Percentiles rank a stretch among this genome's conserved stretches.
These are phyloP conservation scores for Plectropomus leopardus DNA, from an alignment of 2,113 vertebrate genomes.

Conservation along the genomic window DNA sequence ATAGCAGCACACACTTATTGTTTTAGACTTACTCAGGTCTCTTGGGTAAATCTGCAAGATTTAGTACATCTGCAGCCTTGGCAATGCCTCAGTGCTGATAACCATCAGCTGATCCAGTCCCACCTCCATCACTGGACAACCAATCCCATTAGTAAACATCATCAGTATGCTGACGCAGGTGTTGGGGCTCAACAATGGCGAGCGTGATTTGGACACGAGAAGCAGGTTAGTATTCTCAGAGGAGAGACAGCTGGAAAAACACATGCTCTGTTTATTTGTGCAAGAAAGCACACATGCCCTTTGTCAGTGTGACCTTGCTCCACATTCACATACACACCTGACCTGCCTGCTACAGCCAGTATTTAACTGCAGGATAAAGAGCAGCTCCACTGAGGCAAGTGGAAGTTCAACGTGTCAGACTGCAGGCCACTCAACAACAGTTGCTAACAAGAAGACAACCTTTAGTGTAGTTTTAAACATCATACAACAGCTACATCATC, in stretches of 20 bases:
- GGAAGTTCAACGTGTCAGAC: neutral
- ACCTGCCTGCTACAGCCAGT: slow-evolving; percentile 3
- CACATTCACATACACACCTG: slow-evolving; percentile 16
- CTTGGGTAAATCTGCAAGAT: slow-evolving; percentile 38
- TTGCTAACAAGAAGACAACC: neutral
- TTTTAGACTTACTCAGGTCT: slow-evolving; percentile 55
- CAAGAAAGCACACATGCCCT: slow-evolving; percentile 37
- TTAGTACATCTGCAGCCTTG: slow-evolving; percentile 40
- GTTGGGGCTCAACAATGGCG: slow-evolving; percentile 18
- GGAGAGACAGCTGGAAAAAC: slow-evolving; percentile 33
- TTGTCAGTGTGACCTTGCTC: slow-evolving; percentile 51
- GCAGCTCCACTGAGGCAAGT: neutral
- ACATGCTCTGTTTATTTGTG: slow-evolving; percentile 46
- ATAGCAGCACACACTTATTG: slow-evolving; percentile 26
- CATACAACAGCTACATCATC: neutral
- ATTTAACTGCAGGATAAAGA: slow-evolving; percentile 21
- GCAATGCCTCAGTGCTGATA: slow-evolving; percentile 43
- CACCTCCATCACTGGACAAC: slow-evolving; percentile 26
- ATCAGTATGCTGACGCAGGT: slow-evolving; percentile 40
- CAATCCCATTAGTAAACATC: slow-evolving; percentile 54
- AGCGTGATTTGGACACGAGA: slow-evolving; percentile 8
- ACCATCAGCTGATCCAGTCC: slow-evolving; percentile 56
- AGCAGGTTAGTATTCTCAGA: slow-evolving; percentile 42
- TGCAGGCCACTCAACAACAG: neutral
- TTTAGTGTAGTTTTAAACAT: neutral